Evolutionary conservation across 2,113 vertebrate genomes (phyloP).

Genomic region (Anarrhichthys ocellatus): DNA sequence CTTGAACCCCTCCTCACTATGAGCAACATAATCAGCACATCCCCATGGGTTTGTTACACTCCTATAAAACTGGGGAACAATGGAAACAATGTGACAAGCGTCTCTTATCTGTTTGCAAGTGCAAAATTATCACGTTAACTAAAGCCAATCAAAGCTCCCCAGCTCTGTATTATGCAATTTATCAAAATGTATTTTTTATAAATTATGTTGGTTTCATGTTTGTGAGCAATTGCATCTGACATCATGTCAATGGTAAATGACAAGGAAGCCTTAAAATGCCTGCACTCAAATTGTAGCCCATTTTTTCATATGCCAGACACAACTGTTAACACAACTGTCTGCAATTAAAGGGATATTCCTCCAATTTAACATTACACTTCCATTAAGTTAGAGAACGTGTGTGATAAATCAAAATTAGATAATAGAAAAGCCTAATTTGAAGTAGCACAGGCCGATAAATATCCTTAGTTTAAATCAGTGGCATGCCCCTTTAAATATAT

Average conservation of each 20-base stretch:
- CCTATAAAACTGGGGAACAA: neutral
- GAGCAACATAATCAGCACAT: neutral
- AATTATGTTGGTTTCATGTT: neutral
- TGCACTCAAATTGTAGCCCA: neutral
- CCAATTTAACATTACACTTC: conserved; percentile 1
- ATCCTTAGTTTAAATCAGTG: neutral
- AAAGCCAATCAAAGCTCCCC: neutral
- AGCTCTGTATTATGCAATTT: neutral
- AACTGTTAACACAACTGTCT: neutral
- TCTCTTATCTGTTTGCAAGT: neutral
- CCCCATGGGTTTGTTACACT: neutral
- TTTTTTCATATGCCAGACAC: neutral
- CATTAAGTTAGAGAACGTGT: neutral
- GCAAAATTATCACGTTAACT: neutral
- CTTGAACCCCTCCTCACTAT: neutral
- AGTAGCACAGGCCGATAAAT: neutral
- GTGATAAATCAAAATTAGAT: neutral
- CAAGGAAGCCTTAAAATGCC: neutral
- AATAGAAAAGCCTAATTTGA: neutral
- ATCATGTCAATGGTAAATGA: neutral
- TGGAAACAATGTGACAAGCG: neutral
- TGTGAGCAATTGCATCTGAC: neutral
- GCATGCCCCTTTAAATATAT: neutral
- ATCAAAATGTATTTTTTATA: neutral
- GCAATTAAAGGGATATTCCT: conserved; percentile 10